Conservation (phyloP, 2,113 vertebrate species). For the Carettochelys insculpta region DNA sequence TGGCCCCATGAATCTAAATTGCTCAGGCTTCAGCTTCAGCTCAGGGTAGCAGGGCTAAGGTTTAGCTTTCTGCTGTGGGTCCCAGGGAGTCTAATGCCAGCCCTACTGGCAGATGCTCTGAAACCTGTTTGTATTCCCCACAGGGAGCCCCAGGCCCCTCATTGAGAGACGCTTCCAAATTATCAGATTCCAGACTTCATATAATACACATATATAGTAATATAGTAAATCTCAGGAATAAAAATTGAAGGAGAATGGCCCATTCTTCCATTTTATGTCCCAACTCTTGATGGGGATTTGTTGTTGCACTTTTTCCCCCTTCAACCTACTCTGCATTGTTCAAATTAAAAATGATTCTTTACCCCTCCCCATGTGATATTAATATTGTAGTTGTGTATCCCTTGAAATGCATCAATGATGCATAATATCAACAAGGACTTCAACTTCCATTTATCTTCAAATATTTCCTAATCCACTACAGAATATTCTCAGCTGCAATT, state of each 20-base stretch:
- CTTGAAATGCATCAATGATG: slow-evolving; percentile 53
- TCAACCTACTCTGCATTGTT: slow-evolving; percentile 24
- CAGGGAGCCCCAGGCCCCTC: too few relatives aligned
- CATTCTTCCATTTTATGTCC: background rate
- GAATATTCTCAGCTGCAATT: slow-evolving; percentile 72
- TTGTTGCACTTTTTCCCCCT: slow-evolving; percentile 3
- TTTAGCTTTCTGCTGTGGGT: too few relatives aligned
- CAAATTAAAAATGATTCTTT: slow-evolving; percentile 44
- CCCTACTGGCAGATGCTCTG: too few relatives aligned
- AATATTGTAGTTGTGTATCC: slow-evolving; percentile 1
- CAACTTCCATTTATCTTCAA: slow-evolving; percentile 71
- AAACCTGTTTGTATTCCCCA: too few relatives aligned
- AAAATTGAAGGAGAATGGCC: slow-evolving; percentile 21
- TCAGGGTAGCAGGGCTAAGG: too few relatives aligned
- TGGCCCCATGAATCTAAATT: too few relatives aligned
- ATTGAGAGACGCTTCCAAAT: background rate
- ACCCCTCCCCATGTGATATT: slow-evolving; percentile 11
- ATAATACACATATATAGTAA: slow-evolving; percentile 33
- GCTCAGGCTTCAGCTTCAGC: too few relatives aligned
- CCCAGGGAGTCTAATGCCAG: too few relatives aligned
- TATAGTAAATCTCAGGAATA: background rate
- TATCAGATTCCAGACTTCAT: slow-evolving; percentile 35
- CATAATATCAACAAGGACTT: slow-evolving; percentile 62
- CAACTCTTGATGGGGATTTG: background rate
- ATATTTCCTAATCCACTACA: slow-evolving; percentile 64